Percentiles rank a stretch among this genome's conserved stretches.
phyloP scores from a whole-genome alignment of 2,113 vertebrate species.

The Ranitomeya variabilis region DNA sequence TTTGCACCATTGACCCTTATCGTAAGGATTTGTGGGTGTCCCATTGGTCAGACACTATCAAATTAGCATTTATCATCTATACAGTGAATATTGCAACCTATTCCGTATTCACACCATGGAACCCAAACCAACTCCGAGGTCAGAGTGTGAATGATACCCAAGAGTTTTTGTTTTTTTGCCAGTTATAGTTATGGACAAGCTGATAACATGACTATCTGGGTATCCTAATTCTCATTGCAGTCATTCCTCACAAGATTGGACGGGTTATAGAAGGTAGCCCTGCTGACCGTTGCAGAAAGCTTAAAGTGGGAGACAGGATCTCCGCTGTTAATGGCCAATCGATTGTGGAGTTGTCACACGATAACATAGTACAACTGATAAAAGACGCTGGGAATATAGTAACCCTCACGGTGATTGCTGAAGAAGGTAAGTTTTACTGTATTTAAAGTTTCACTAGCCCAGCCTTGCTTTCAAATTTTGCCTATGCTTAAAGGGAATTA shows the following conservation, averaged over 20 bases:
- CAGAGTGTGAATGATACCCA: neutral
- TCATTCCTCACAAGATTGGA: conserved; percentile 98
- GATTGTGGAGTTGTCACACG: conserved; percentile 91
- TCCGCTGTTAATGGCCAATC: conserved; percentile 91
- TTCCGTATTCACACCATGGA: neutral
- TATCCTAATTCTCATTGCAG: conserved; percentile 65
- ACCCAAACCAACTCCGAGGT: neutral
- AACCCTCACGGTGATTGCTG: conserved; percentile 90
- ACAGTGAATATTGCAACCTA: too few relatives aligned
- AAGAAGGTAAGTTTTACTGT: conserved; percentile 81
- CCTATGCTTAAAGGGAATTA: too few relatives aligned
- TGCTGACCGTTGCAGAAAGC: conserved; percentile 86
- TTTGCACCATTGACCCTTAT: too few relatives aligned
- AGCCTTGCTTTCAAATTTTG: too few relatives aligned
- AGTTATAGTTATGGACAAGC: too few relatives aligned
- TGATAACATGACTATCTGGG: neutral
- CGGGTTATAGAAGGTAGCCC: conserved; percentile 95
- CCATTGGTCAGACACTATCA: too few relatives aligned
- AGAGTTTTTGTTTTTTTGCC: too few relatives aligned
- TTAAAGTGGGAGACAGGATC: conserved; percentile 94
- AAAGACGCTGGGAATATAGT: conserved; percentile 91
- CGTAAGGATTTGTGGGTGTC: too few relatives aligned
- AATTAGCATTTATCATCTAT: neutral
- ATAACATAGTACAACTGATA: conserved; percentile 95
- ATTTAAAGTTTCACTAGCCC: neutral